phyloP scores from a whole-genome alignment of 2,797 vertebrate species.

The Sebastes nivosus region DNA sequence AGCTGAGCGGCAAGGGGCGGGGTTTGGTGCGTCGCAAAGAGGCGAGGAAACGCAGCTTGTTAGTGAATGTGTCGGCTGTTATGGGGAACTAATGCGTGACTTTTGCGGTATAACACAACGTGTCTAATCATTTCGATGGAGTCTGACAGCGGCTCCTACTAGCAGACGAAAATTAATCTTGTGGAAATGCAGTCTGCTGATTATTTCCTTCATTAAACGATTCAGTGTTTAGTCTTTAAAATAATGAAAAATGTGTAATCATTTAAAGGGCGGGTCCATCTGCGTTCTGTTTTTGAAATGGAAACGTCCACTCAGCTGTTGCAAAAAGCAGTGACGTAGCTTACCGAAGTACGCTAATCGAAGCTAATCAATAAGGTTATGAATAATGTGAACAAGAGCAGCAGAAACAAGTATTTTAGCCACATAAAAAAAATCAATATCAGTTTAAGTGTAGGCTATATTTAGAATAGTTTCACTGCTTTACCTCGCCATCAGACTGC shows the following conservation, averaged over 20 bases:
- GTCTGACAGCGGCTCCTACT: no score
- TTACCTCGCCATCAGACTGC: no score
- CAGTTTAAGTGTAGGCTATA: no score
- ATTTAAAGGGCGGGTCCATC: no score
- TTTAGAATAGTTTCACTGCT: no score
- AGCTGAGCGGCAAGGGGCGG: background rate
- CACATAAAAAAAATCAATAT: no score
- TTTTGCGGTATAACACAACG: background rate
- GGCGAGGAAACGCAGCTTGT: conserved; percentile 14
- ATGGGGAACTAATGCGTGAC: conserved; percentile 5
- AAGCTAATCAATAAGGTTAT: no score
- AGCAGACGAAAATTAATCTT: background rate
- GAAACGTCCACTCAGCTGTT: no score
- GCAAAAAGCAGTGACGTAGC: no score
- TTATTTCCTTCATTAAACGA: background rate
- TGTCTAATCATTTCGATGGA: background rate
- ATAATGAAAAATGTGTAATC: background rate
- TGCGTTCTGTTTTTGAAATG: accelerated
- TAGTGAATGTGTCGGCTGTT: conserved; percentile 24
- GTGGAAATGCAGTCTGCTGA: background rate
- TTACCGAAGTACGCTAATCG: accelerated
- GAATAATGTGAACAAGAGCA: no score
- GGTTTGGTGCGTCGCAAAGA: background rate
- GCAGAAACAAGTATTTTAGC: no score
- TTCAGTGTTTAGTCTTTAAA: background rate